Base-by-base conservation (phyloP, 2,888 invertebrate genomes). In the Petrolisthes manimaculis region DNA sequence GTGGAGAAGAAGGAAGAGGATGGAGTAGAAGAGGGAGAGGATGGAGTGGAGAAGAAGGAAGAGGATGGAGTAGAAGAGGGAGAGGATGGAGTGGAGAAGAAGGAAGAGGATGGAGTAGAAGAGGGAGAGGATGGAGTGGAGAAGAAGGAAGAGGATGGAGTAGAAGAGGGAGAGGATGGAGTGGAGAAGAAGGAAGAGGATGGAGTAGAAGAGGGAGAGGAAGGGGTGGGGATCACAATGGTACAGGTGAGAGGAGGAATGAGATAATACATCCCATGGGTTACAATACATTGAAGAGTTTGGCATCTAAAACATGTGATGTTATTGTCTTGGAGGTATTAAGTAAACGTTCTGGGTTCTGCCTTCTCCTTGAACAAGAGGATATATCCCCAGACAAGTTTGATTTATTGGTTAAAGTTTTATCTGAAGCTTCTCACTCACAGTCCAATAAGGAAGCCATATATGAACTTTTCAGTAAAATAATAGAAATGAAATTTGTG, bases 301-400 rank as follows among this genome's bases (percentile, higher is more conserved):
- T 85, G 53, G 24, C 67, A 55, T 24, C 37, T 18, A 37, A 55
- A 14, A 24, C 55, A 24, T 75, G 83, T n/a, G 86, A 86, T 61
- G n/a, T 82, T 51, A 77, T 86, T 53, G 86, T 86, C 1, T 21
- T 86, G 75, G 37, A 86, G 37, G 55, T 86, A 3, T 71, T 67
- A n/a, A 69, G 12, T 54, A 83, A 75, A 53, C 75, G n/a, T 55
- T 77, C 86, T 24, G 86, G 83, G 2, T 83, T 69, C 78, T 54
- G 21, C 12, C n/a, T 86, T 18, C 18, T 86, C 1, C 55, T 79
- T 12, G 78, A 79, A 24, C 1, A 78, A 12, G 53, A 21, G 5
- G 24, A 21, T 12, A 67, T 79, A 9, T 12, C 24, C 1, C 5
- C 61, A 4, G 53, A 54, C 18, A 79, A 86, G 56, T n/a, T 69